phyloP scores from a whole-genome alignment of 2,797 vertebrate genomes.

The Myoxocephalus aenaeus region DNA sequence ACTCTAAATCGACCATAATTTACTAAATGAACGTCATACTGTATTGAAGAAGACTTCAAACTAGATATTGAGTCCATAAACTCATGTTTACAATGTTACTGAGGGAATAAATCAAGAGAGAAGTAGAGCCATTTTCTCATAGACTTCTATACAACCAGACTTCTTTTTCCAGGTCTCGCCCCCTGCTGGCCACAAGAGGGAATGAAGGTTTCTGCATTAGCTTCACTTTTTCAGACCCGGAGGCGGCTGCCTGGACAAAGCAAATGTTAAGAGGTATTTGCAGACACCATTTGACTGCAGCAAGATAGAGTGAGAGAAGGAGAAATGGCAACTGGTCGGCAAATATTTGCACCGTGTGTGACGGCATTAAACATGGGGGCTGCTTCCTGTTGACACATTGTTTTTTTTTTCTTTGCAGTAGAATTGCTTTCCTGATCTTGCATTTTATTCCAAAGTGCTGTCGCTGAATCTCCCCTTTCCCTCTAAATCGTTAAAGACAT shows the following conservation, averaged over 20 bases:
- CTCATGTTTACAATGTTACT: background rate
- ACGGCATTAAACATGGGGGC: conserved; percentile 40
- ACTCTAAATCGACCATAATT: background rate
- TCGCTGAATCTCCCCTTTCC: conserved; percentile 1
- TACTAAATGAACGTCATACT: no score
- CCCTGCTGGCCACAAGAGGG: background rate
- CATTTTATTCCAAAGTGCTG: conserved; percentile 15
- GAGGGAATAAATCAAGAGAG: background rate
- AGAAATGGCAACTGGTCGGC: conserved; percentile 5
- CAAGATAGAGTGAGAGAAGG: conserved; percentile 1
- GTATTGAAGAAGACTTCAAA: background rate
- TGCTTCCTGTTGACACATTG: conserved; percentile 24
- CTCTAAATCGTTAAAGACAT: conserved; percentile 24
- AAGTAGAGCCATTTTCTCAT: background rate
- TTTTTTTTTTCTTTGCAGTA: conserved; percentile 18
- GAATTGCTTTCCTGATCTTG: conserved; percentile 8
- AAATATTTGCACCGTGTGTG: conserved; percentile 23
- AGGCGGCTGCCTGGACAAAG: background rate
- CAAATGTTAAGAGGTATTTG: conserved; percentile 34
- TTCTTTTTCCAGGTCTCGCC: background rate
- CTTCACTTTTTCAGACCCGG: background rate
- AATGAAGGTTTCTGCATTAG: background rate
- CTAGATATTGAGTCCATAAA: background rate
- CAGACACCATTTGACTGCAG: conserved; percentile 18
- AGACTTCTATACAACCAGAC: background rate